Evolutionary conservation across 2,113 vertebrate genomes (phyloP).

Genomic region (Peromyscus maniculatus): DNA sequence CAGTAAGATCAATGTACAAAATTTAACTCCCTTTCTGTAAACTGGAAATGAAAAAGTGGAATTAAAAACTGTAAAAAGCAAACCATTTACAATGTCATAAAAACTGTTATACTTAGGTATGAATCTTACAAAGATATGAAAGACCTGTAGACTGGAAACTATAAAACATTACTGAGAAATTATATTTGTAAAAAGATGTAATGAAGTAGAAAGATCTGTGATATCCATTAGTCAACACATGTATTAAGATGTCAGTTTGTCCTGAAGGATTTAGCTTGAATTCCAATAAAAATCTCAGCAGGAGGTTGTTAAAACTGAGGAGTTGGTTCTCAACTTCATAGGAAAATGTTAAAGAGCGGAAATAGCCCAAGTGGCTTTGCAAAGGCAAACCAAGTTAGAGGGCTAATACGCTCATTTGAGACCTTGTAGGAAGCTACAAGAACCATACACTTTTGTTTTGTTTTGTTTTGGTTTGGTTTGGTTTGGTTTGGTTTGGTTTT

Average conservation of each 20-base stretch:
- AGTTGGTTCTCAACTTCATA: neutral
- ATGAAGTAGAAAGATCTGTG: neutral
- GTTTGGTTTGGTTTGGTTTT: too few relatives aligned
- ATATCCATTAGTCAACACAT: neutral
- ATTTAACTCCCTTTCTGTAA: neutral
- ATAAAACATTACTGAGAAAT: neutral
- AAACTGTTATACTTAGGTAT: neutral
- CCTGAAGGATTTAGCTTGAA: neutral
- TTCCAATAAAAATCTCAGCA: slow-evolving; percentile 8
- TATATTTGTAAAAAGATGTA: neutral
- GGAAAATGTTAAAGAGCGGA: neutral
- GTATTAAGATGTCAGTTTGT: neutral
- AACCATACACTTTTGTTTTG: neutral
- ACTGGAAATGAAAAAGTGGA: neutral
- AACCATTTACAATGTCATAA: neutral
- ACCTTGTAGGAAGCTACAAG: neutral
- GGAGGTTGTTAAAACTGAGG: neutral
- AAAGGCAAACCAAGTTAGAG: neutral
- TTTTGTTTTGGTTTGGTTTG: too few relatives aligned
- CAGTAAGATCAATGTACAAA: neutral
- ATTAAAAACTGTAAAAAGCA: neutral
- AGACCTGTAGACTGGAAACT: neutral
- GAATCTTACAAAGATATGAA: neutral
- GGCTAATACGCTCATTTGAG: neutral
- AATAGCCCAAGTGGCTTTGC: neutral